Evolutionary conservation across 2,113 vertebrate genomes (phyloP).

Genomic region (Microcebus ravelobensis): DNA sequence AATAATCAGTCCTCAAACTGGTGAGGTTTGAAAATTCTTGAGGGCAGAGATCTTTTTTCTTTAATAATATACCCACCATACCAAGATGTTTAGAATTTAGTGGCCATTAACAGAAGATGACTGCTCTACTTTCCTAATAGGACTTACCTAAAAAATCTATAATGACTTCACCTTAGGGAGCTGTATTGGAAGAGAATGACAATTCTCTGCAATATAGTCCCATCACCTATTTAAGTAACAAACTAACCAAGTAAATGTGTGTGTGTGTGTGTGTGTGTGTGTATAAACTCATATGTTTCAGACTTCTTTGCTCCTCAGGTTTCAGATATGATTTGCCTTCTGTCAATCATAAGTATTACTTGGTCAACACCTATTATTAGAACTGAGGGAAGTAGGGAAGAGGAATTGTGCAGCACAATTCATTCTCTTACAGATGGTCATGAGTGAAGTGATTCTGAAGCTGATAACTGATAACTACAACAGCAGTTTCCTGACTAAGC

Average conservation of each 20-base stretch:
- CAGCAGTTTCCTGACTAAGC: neutral
- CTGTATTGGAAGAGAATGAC: neutral
- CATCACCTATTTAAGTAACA: no score
- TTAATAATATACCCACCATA: neutral
- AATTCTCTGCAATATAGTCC: neutral
- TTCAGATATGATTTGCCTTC: neutral
- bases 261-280: neutral
- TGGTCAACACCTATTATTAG: neutral
- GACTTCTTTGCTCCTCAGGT: neutral
- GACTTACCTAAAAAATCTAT: neutral
- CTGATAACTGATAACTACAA: neutral
- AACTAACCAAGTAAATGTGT: neutral
- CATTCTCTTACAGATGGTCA: neutral
- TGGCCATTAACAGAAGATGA: neutral
- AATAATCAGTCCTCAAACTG: neutral
- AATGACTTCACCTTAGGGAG: neutral
- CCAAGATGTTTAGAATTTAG: neutral
- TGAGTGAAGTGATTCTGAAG: neutral
- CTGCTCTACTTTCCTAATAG: neutral
- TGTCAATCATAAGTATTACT: neutral
- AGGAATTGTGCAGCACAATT: neutral
- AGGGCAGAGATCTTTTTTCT: neutral
- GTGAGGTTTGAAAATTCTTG: neutral
- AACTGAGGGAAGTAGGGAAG: neutral
- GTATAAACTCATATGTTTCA: neutral